Conservation (phyloP, 92 coral and sea anemone species). For the Micromussa lordhowensis region DNA sequence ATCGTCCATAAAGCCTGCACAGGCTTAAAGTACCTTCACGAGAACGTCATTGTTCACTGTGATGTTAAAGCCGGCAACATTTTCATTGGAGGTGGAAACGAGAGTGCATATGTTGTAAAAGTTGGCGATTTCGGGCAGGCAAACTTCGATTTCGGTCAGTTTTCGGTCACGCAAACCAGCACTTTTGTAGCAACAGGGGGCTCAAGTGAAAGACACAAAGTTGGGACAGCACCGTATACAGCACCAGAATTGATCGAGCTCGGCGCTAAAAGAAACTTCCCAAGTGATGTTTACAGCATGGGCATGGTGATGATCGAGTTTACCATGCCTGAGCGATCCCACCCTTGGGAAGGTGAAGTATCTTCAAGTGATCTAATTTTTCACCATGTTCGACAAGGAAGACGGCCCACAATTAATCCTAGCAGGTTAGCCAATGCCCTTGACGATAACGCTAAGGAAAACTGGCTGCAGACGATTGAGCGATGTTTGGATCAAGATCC, state of each 20-base stretch:
- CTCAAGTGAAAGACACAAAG: background rate
- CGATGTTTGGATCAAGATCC: background rate
- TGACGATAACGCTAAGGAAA: background rate
- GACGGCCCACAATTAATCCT: constrained; percentile 23
- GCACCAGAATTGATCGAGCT: constrained; percentile 50
- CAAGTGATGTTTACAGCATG: constrained; percentile 56
- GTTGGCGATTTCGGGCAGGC: constrained; percentile 65
- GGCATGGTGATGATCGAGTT: constrained; percentile 62
- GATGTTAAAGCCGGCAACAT: constrained; percentile 54
- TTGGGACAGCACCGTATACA: constrained; percentile 62
- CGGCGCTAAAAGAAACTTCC: constrained; percentile 29
- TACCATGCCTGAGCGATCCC: constrained; percentile 40
- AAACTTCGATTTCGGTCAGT: constrained; percentile 21
- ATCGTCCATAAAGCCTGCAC: constrained; percentile 24
- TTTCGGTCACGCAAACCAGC: constrained; percentile 26
- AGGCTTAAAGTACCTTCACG: constrained; percentile 51
- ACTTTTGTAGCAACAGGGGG: background rate
- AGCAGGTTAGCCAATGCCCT: background rate
- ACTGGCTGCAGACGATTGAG: background rate
- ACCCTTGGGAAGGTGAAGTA: constrained; percentile 64
- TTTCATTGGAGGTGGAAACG: constrained; percentile 22
- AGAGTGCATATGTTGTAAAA: constrained; percentile 20
- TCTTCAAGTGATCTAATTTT: constrained; percentile 32
- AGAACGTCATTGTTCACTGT: constrained; percentile 21
- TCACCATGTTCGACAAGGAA: constrained; percentile 24